Base-by-base conservation (phyloP, 2,113 vertebrate species). In the Nesospiza acunhae region DNA sequence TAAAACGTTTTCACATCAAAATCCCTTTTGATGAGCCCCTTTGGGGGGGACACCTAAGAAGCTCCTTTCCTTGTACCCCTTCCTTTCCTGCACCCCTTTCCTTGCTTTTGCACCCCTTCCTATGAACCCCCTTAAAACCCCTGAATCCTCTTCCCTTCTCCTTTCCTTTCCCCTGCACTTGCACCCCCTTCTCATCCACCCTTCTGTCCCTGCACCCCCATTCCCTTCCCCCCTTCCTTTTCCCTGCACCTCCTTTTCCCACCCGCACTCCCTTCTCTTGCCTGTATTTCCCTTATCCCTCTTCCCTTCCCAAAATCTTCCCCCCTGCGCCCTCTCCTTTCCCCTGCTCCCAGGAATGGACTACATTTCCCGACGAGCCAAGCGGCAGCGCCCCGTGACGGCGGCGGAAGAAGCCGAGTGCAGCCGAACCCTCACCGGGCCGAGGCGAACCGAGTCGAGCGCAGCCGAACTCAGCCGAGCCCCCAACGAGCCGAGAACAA, bases 331-430 rank as follows among this genome's bases (percentile, higher is more conserved):
- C 6, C 10, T 1, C 47, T 3, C 81, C 26, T 20, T 10, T n/a
- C 24, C 52, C 7, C 31, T 11, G 4, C 33, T 2, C 1, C 69
- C 8, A 2, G 4, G 2, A 5, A 8, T 0, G 31, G 74, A 94
- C 94, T 96, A 68, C 53, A 85, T 78, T 94, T 96, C 94, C 94
- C 94, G 22, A 56, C 0, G 41, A 81, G 60, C 94, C 64, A 44
- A 73, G 92, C 79, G 83, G 83, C 55, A 35, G 78, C n/a, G 24
- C 7, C n/a, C 17, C 8, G 6, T 16, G 35, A 77, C 15, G 33
- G 18, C 1, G 3, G 9, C 53, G 86, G 76, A 92, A 59, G 55
- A 4, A 7, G 3, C 39, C 49, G 53, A 60, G 59, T 1, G 4
- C 1, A 3, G 8, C 37, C 24, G 56, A n/a, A 47, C 7, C 1